Evolutionary conservation across 1,140 invertebrate genomes (phyloP).

Genomic region (Trichonephila inaurata): DNA sequence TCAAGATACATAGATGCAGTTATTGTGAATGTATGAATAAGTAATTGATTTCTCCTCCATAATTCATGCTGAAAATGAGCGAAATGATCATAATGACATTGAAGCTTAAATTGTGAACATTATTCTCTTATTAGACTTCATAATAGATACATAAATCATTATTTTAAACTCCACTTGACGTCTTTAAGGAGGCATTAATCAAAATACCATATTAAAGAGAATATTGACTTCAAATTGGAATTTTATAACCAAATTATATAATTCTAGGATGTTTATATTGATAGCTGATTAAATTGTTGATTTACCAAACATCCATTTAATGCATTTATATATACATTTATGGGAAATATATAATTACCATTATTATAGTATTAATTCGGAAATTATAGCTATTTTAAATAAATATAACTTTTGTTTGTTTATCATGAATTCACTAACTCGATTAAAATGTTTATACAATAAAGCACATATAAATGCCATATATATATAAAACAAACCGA

Average conservation of each 20-base stretch:
- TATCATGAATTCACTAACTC: no score
- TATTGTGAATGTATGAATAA: conserved; percentile 48
- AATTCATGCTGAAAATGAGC: conserved; percentile 39
- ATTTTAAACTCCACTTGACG: neutral
- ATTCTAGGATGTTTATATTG: no score
- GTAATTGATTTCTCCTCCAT: conserved; percentile 58
- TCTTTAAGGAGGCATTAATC: conserved; percentile 29
- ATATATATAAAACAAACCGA: no score
- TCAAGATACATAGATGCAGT: neutral
- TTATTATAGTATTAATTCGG: no score
- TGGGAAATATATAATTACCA: no score
- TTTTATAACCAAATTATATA: neutral
- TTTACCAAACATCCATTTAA: no score
- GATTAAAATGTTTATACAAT: no score
- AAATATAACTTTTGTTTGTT: no score
- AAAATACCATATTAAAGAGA: neutral
- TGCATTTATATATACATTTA: no score
- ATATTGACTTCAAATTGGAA: neutral
- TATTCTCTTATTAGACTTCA: conserved; percentile 9
- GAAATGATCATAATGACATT: conserved; percentile 48
- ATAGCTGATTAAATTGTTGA: no score
- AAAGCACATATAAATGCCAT: no score
- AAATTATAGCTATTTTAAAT: no score
- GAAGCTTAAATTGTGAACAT: conserved; percentile 12
- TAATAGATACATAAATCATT: conserved; percentile 40